Conservation (phyloP, 35 echinoderm and acorn worm species). For the Ophiothrix spiculata region DNA sequence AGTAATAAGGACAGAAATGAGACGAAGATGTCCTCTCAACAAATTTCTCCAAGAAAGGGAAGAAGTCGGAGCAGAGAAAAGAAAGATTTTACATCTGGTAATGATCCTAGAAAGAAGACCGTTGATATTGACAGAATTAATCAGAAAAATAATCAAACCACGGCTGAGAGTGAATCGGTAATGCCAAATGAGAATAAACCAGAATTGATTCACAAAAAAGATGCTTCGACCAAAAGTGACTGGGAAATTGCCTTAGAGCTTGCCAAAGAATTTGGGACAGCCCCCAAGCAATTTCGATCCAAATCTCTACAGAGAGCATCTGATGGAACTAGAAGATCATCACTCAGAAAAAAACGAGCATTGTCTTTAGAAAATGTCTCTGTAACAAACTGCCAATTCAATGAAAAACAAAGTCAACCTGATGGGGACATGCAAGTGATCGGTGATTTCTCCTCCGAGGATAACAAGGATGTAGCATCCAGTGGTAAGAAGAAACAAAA, state of each 20-base stretch:
- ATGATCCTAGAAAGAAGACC: background rate
- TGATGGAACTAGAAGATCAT: background rate
- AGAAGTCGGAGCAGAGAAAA: too few relatives aligned
- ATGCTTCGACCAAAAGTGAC: constrained; percentile 57
- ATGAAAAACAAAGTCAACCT: background rate
- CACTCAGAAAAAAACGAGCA: background rate
- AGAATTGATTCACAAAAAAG: background rate
- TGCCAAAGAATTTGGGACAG: constrained; percentile 63
- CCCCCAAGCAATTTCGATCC: constrained; percentile 21
- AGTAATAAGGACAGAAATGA: too few relatives aligned
- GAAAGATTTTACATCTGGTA: too few relatives aligned
- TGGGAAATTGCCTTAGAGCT: constrained; percentile 77
- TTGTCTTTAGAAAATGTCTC: background rate
- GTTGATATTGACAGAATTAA: background rate
- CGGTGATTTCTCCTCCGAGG: background rate
- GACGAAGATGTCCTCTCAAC: too few relatives aligned
- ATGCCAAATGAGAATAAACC: background rate
- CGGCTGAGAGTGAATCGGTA: background rate
- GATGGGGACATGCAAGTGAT: background rate
- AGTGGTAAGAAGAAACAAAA: too few relatives aligned
- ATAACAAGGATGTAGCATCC: too few relatives aligned
- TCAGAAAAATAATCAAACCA: background rate
- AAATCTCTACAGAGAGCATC: background rate
- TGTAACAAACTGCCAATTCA: background rate
- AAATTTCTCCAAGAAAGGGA: too few relatives aligned